Conservation (phyloP, 2,888 invertebrate species). For the Ophraella communa region DNA sequence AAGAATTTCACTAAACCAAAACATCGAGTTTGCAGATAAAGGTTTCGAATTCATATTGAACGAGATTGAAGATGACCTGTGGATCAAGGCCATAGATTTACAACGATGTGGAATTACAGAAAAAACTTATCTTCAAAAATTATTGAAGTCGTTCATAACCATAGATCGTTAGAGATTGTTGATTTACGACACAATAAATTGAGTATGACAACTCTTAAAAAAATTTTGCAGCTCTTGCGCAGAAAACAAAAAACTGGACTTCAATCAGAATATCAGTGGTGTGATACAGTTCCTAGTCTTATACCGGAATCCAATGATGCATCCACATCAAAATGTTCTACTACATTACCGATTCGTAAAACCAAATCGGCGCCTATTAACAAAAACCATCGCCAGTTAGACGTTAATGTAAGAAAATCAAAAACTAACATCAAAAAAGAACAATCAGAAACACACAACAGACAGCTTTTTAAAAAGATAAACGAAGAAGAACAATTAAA, state of each 20-base stretch:
- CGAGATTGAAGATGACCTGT: constrained; percentile 77
- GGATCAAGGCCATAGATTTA: constrained; percentile 81
- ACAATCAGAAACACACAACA: too few relatives aligned
- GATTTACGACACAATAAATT: constrained; percentile 70
- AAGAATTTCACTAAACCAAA: constrained; percentile 72
- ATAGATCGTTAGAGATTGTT: constrained; percentile 71
- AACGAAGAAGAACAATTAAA: too few relatives aligned
- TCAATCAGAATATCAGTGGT: constrained; percentile 56
- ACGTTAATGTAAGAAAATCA: constrained; percentile 37
- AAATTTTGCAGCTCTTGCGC: constrained; percentile 52
- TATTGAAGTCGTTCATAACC: constrained; percentile 68
- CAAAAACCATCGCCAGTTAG: constrained; percentile 16
- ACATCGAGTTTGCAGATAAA: constrained; percentile 70
- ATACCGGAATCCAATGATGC: constrained; percentile 45
- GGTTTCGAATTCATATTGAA: constrained; percentile 70
- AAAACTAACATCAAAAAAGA: too few relatives aligned
- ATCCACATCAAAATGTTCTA: constrained; percentile 42
- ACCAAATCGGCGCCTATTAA: constrained; percentile 50
- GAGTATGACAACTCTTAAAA: constrained; percentile 48
- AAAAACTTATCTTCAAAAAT: constrained; percentile 64
- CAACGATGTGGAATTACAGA: constrained; percentile 78
- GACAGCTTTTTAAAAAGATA: too few relatives aligned
- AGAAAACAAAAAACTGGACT: constrained; percentile 49
- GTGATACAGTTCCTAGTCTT: constrained; percentile 47
- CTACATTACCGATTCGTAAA: constrained; percentile 42